These are phyloP conservation scores for Melinopterus prodromus DNA, from an alignment of 2,888 invertebrate species.

Conservation along the genomic window DNA sequence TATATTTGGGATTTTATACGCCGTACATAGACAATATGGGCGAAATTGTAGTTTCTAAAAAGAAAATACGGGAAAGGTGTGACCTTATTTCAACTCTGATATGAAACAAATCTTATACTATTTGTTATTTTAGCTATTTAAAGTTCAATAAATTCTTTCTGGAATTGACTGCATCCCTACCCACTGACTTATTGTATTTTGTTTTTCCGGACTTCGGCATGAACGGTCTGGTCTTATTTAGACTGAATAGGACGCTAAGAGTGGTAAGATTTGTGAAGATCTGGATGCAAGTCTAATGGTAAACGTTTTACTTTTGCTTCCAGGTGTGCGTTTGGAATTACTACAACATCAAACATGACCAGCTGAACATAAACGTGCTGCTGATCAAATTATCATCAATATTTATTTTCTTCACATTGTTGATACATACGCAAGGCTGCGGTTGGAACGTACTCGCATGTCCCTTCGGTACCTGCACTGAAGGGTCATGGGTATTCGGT, in stretches of 20 bases:
- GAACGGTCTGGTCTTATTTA: slow-evolving; percentile 32
- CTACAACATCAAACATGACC: slow-evolving; percentile 43
- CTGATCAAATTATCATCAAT: slow-evolving; percentile 42
- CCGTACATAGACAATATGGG: slow-evolving; percentile 39
- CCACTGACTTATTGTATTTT: slow-evolving; percentile 38
- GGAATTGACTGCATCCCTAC: slow-evolving; percentile 37
- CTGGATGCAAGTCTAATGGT: background rate
- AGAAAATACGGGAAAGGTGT: slow-evolving; percentile 37
- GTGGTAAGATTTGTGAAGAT: slow-evolving; percentile 32
- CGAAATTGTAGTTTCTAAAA: slow-evolving; percentile 32
- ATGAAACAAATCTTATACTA: too few relatives aligned
- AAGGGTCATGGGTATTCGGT: slow-evolving; percentile 33
- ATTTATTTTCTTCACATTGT: slow-evolving; percentile 39
- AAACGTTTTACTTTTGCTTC: slow-evolving; percentile 30
- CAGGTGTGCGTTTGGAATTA: slow-evolving; percentile 43
- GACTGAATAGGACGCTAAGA: slow-evolving; percentile 39
- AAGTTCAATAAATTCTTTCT: slow-evolving; percentile 37
- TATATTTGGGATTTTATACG: slow-evolving; percentile 40
- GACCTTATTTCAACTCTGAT: too few relatives aligned
- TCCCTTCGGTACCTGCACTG: slow-evolving; percentile 26
- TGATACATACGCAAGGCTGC: slow-evolving; percentile 43
- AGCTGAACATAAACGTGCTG: slow-evolving; percentile 43
- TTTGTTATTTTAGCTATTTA: slow-evolving; percentile 32
- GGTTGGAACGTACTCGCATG: slow-evolving; percentile 41
- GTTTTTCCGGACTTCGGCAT: slow-evolving; percentile 26